These are phyloP conservation scores for Anolis carolinensis DNA, from an alignment of 2,113 vertebrate species.

Conservation along the genomic window DNA sequence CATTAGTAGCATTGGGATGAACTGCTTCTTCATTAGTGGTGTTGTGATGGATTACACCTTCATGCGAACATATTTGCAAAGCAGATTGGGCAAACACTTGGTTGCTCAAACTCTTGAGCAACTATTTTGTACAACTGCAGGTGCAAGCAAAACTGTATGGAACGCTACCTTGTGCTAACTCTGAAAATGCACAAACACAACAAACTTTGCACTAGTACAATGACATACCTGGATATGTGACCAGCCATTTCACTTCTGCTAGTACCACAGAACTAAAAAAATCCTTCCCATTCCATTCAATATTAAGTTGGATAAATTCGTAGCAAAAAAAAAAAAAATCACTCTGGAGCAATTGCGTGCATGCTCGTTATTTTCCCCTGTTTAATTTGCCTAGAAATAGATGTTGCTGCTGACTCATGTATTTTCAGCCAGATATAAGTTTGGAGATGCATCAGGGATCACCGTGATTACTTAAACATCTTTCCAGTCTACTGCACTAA, in stretches of 20 bases:
- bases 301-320: not conserved
- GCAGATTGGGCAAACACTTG: not conserved
- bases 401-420: not conserved
- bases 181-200: too few species aligned
- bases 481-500: not conserved
- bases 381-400: constrained; percentile 29
- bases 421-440: fast-evolving
- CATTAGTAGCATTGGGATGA: not conserved
- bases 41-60: not conserved
- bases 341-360: not conserved
- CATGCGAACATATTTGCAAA: too few species aligned
- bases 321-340: constrained; percentile 35
- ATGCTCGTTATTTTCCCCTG: not conserved
- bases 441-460: not conserved
- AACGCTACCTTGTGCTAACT: too few species aligned
- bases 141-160: too few species aligned
- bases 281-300: not conserved
- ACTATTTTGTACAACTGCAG: too few species aligned
- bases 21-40: not conserved
- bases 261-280: not conserved
- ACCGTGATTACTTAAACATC: not conserved
- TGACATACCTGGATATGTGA: too few species aligned
- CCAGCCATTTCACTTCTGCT: too few species aligned
- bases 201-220: too few species aligned
- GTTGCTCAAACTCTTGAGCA: too few species aligned